Evolutionary conservation across 2,113 vertebrate species (phyloP).

Genomic region (Dicentrarchus labrax): DNA sequence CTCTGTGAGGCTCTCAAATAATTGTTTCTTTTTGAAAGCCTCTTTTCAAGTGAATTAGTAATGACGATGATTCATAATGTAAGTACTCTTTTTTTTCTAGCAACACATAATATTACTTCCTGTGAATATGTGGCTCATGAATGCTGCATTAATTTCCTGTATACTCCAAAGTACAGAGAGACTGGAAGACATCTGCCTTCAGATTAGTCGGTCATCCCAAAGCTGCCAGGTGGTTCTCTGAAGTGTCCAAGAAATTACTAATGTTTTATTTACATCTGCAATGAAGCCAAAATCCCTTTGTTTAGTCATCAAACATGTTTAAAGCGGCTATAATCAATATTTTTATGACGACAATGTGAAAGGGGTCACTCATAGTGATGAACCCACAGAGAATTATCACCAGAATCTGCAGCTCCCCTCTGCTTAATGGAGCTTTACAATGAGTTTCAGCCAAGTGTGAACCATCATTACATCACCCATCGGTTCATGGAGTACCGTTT

Average conservation of each 20-base stretch:
- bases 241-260: slow-evolving; percentile 15
- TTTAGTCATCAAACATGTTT: neutral
- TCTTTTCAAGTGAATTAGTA: slow-evolving; percentile 38
- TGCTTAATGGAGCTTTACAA: too few species aligned
- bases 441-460: too few species aligned
- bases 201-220: neutral
- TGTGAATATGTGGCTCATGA: slow-evolving; percentile 14
- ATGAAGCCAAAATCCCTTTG: neutral
- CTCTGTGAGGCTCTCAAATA: slow-evolving; percentile 36
- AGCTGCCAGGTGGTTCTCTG: slow-evolving; percentile 5
- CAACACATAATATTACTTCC: slow-evolving; percentile 7
- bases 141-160: slow-evolving; percentile 2
- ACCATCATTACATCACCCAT: too few species aligned
- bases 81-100: slow-evolving; percentile 1
- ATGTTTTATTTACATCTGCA: too few species aligned
- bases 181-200: slow-evolving; percentile 5
- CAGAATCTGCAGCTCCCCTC: too few species aligned
- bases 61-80: slow-evolving; percentile 29
- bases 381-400: too few species aligned
- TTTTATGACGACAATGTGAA: too few species aligned
- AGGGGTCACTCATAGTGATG: too few species aligned
- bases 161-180: neutral
- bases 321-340: neutral
- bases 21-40: slow-evolving; percentile 37
- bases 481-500: too few species aligned